These are phyloP conservation scores for Neodon shergylaensis DNA, from an alignment of 2,113 vertebrate species.

Conservation along the genomic window DNA sequence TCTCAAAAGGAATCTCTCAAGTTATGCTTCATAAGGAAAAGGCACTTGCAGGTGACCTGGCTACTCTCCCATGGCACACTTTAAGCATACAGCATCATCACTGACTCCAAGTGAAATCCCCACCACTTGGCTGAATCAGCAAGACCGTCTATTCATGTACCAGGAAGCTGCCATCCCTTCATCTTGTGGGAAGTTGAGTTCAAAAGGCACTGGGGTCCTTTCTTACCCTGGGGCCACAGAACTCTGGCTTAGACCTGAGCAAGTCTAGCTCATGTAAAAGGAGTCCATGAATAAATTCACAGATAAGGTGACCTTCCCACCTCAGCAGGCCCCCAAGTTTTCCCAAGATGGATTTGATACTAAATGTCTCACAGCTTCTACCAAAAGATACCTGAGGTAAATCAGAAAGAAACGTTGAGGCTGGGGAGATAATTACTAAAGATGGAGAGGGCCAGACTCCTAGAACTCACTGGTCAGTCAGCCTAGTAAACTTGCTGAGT, in stretches of 20 bases:
- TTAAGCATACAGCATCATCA: background rate
- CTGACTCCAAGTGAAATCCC: background rate
- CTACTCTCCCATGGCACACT: background rate
- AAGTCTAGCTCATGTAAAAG: background rate
- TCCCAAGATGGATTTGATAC: background rate
- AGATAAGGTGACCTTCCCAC: background rate
- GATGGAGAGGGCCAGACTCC: background rate
- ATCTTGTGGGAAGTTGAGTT: background rate
- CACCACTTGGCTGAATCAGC: background rate
- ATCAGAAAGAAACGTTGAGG: background rate
- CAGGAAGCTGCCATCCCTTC: background rate
- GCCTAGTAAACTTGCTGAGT: background rate
- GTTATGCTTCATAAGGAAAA: background rate
- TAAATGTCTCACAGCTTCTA: background rate
- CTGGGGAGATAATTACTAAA: background rate
- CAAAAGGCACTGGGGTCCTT: background rate
- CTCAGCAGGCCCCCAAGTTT: background rate
- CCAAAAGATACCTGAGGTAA: background rate
- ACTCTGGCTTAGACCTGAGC: background rate
- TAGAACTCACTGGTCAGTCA: background rate
- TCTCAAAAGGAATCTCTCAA: constrained; percentile 15
- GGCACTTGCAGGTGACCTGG: background rate
- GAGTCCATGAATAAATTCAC: background rate
- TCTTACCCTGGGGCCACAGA: background rate
- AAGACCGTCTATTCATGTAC: background rate